These are phyloP conservation scores for Mustelus asterias DNA, from an alignment of 2,113 vertebrate genomes.

Conservation along the genomic window DNA sequence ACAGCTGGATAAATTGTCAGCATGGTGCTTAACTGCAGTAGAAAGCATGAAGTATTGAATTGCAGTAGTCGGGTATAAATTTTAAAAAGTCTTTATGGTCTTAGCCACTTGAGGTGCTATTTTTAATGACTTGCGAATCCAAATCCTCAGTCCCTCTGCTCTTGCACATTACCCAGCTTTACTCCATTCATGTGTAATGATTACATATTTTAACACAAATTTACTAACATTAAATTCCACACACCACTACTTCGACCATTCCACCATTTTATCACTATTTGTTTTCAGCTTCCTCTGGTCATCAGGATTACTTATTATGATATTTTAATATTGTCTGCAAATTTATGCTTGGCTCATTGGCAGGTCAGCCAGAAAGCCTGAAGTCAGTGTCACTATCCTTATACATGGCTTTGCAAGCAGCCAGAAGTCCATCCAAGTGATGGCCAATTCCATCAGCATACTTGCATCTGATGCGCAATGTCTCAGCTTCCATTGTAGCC, in stretches of 20 bases:
- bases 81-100: neutral
- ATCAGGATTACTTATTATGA: neutral
- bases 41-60: neutral
- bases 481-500: too few relatives aligned
- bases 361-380: too few relatives aligned
- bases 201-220: neutral
- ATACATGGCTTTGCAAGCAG: too few relatives aligned
- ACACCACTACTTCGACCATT: neutral
- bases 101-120: neutral
- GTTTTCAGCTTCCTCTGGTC: neutral
- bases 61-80: neutral
- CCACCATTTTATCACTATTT: neutral
- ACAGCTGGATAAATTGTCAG: neutral
- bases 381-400: too few relatives aligned
- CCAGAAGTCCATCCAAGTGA: too few relatives aligned
- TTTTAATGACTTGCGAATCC: neutral
- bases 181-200: neutral
- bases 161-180: neutral
- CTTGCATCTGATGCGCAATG: too few relatives aligned
- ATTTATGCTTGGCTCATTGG: neutral
- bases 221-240: neutral
- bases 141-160: too few relatives aligned
- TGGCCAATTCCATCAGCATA: too few relatives aligned
- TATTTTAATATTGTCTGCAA: neutral
- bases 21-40: neutral